phyloP scores from a whole-genome alignment of 2,113 vertebrate species.

The Chlamydotis undulata region DNA sequence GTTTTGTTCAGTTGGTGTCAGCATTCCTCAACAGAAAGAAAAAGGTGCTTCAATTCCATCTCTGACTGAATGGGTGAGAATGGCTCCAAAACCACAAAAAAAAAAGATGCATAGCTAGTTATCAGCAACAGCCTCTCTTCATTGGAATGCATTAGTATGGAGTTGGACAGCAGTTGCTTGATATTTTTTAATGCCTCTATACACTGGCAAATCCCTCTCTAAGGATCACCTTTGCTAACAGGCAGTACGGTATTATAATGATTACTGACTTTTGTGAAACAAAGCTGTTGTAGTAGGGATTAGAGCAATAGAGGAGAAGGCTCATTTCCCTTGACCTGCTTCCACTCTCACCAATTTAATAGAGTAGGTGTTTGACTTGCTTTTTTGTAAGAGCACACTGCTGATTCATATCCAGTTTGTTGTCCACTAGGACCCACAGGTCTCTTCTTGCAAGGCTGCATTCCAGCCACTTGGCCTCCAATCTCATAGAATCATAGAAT shows the following conservation, averaged over 20 bases:
- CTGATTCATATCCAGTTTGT: background rate
- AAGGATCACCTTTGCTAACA: background rate
- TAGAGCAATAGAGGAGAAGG: background rate
- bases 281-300: background rate
- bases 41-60: background rate
- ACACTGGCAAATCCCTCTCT: background rate
- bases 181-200: background rate
- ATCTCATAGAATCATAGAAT: too few species aligned
- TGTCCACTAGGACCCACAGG: background rate
- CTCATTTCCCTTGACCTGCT: background rate
- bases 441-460: background rate
- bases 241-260: background rate
- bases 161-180: background rate
- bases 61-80: background rate
- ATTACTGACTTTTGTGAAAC: background rate
- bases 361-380: background rate
- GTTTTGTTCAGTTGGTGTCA: constrained; percentile 10
- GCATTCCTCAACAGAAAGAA: background rate
- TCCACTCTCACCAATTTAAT: background rate
- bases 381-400: background rate
- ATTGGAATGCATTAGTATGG: background rate
- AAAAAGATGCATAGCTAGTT: background rate
- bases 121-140: background rate
- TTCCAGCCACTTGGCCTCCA: background rate
- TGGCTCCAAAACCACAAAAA: background rate